Evolutionary conservation across 2,113 vertebrate species (phyloP).

Genomic region (Clarias gariepinus): DNA sequence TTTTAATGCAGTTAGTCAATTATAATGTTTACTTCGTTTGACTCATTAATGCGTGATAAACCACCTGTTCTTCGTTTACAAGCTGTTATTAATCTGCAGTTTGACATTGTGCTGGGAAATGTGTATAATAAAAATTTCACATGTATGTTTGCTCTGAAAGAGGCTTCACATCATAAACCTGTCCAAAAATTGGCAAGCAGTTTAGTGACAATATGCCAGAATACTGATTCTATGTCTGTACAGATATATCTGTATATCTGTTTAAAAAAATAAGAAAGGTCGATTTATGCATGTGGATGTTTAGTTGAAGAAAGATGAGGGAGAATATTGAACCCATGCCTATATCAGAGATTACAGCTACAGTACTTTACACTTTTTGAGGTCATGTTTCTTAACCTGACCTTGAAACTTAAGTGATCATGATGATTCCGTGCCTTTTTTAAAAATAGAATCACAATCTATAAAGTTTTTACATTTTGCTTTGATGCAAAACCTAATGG

Average conservation of each 20-base stretch:
- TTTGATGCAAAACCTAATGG: not conserved
- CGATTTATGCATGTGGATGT: not conserved
- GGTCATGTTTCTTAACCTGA: not conserved
- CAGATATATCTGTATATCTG: not conserved
- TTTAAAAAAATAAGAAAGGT: not conserved
- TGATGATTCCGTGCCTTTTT: not conserved
- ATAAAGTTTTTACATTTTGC: not conserved
- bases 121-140: not conserved
- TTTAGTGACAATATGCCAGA: not conserved
- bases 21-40: not conserved
- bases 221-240: not conserved
- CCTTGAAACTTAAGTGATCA: not conserved
- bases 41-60: conserved; percentile 4
- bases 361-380: conserved; percentile 2
- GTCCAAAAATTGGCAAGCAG: not conserved
- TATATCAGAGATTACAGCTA: not conserved
- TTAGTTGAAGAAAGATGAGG: not conserved
- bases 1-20: not conserved
- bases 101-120: not conserved
- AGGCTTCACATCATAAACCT: not conserved
- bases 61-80: not conserved
- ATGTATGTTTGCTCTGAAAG: not conserved
- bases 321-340: not conserved
- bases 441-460: not conserved
- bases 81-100: not conserved